Base-by-base conservation (phyloP, 2,888 invertebrate species). In the Silvanus unidentatus region DNA sequence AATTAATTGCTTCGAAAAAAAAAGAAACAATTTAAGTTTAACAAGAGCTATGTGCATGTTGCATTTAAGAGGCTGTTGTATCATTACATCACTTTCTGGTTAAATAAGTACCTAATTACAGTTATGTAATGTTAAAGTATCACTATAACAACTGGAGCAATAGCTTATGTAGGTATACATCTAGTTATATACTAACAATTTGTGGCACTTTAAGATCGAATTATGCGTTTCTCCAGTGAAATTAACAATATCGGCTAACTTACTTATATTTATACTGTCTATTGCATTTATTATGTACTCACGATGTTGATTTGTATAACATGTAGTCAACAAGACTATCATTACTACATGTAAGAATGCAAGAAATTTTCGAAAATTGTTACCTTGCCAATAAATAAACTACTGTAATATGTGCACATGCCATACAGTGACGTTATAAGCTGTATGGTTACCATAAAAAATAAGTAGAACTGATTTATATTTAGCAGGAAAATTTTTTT, bases 51-150 rank as follows among this genome's bases (percentile, higher is more conserved):
- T 46, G 46, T 44, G 44, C 45, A 35, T 45, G 50, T 47, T 45
- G 45, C 42, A 27, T 45, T 42, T 53, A 44, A 49, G 44, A 42
- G 49, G 42, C 44, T 42, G 39, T 50, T 47, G 49, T 54, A 44
- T 45, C 52, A 48, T 59, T 59, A 53, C 59, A 57, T 59, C 57
- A 59, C 53, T 57, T 55, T 57, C 57, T 53, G 42, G 47, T 52
- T 55, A 53, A 57, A 56, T 56, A 59, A 58, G 56, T 53, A 59
- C 57, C 59, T 58, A 59, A 59, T 59, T 59, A 59, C 51, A 49
- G 50, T 55, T 58, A 55, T 56, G 56, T 55, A 59, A 59, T 50
- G 53, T 48, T 52, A 49, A 57, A 58, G 55, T 55, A 52, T 56
- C 54, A 49, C 56, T 49, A 54, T 56, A 59, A 57, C 59, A 59